Evolutionary conservation across 1,140 invertebrate genomes (phyloP).

Genomic region (Panulirus ornatus): DNA sequence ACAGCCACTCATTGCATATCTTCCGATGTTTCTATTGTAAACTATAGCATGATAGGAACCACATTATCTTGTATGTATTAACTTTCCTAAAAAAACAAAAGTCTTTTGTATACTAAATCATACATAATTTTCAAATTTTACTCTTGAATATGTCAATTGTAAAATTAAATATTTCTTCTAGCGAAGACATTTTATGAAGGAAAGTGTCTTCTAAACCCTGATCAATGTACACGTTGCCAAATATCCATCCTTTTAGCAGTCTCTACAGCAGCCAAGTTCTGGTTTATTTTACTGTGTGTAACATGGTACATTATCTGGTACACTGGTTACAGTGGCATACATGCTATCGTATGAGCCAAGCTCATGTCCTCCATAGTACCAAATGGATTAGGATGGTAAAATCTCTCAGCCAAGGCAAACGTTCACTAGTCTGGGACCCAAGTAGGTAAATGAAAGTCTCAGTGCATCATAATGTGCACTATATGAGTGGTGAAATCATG

Average conservation of each 20-base stretch:
- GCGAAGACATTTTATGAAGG: background rate
- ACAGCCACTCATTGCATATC: slow-evolving; percentile 21
- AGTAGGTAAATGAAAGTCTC: background rate
- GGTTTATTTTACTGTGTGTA: background rate
- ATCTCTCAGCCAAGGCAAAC: background rate
- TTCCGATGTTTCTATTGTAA: slow-evolving; percentile 23
- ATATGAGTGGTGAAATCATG: no score
- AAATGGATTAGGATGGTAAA: background rate
- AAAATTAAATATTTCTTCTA: background rate
- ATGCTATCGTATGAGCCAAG: background rate
- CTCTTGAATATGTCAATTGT: background rate
- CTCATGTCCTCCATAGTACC: background rate
- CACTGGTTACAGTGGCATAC: background rate
- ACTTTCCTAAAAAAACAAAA: background rate
- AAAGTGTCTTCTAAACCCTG: background rate
- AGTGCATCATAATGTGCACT: background rate
- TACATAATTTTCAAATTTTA: background rate
- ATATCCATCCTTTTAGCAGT: slow-evolving; percentile 1
- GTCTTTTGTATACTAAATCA: slow-evolving; percentile 1
- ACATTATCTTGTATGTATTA: background rate
- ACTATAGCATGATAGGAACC: slow-evolving; percentile 24
- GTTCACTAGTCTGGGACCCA: background rate
- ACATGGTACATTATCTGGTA: background rate
- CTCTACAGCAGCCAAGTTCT: background rate
- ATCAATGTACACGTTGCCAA: slow-evolving; percentile 12